A percentile compares a stretch with the other conserved stretches of the same genome.
Conservation (phyloP, 2,888 invertebrate species). For the Euphydryas editha region DNA sequence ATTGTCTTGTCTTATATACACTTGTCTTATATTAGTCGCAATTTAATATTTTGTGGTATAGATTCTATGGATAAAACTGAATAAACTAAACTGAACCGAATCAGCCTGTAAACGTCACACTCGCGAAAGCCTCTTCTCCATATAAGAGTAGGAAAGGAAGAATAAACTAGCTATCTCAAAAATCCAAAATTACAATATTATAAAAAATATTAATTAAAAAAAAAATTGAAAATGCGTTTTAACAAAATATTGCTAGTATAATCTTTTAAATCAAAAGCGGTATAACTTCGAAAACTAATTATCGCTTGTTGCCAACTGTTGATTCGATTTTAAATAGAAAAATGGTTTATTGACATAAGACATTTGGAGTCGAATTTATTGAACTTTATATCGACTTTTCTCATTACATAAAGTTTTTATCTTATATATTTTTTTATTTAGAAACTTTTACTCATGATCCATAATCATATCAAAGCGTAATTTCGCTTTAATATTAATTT, state of each 20-base stretch:
- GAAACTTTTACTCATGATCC: background rate
- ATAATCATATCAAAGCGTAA: no score
- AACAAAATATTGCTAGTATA: background rate
- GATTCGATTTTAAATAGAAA: slow-evolving; percentile 22
- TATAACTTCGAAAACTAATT: slow-evolving; percentile 26
- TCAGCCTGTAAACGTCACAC: no score
- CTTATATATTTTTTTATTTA: background rate
- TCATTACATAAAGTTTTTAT: background rate
- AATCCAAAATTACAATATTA: no score
- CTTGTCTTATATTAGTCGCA: no score
- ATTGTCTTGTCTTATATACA: no score
- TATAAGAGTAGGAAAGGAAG: no score
- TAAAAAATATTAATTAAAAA: no score
- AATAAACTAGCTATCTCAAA: no score
- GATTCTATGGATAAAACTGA: no score
- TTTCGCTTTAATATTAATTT: no score
- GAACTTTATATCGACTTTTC: background rate
- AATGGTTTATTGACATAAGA: slow-evolving; percentile 20
- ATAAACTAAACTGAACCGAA: background rate
- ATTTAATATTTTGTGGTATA: no score
- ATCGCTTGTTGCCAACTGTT: slow-evolving; percentile 14
- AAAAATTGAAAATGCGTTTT: background rate
- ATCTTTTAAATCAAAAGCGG: slow-evolving; percentile 10
- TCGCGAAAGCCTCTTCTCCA: no score
- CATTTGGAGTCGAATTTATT: background rate